These are phyloP conservation scores for Thymelicus acteon DNA, from an alignment of 2,888 invertebrate genomes.

Conservation along the genomic window DNA sequence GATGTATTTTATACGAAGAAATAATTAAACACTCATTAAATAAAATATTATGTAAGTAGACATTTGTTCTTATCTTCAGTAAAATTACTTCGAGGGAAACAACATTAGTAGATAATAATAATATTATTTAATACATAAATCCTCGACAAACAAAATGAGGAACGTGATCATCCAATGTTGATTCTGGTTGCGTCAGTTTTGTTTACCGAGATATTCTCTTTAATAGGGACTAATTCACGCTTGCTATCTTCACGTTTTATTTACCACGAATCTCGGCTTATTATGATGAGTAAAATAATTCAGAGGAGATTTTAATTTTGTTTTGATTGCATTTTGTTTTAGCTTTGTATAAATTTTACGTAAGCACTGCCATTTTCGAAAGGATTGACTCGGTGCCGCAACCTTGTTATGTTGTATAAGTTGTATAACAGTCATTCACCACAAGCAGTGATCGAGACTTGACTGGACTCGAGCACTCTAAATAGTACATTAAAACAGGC, in stretches of 20 bases:
- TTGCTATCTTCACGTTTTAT: conserved; percentile 10
- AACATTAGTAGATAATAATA: conserved; percentile 6
- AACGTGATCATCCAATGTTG: conserved; percentile 33
- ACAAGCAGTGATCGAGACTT: too few species aligned
- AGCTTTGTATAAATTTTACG: too few species aligned
- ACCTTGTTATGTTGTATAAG: too few species aligned
- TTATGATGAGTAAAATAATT: neutral
- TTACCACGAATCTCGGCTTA: neutral
- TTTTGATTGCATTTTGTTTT: too few species aligned
- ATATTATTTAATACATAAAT: conserved; percentile 19
- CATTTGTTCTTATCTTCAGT: neutral
- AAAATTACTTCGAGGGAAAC: conserved; percentile 15
- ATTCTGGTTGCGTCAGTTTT: conserved; percentile 17
- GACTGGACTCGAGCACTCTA: too few species aligned
- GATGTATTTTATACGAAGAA: too few species aligned
- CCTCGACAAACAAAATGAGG: conserved; percentile 25
- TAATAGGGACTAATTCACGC: conserved; percentile 10
- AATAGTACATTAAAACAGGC: too few species aligned
- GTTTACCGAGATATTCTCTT: conserved; percentile 23
- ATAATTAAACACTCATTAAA: too few species aligned
- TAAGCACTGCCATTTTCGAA: too few species aligned
- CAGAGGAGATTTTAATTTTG: too few species aligned
- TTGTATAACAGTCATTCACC: too few species aligned
- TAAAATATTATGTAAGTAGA: neutral
- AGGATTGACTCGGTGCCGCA: too few species aligned